Evolutionary conservation across 2,113 vertebrate genomes (phyloP).

Genomic region (Australoheros scitulus): DNA sequence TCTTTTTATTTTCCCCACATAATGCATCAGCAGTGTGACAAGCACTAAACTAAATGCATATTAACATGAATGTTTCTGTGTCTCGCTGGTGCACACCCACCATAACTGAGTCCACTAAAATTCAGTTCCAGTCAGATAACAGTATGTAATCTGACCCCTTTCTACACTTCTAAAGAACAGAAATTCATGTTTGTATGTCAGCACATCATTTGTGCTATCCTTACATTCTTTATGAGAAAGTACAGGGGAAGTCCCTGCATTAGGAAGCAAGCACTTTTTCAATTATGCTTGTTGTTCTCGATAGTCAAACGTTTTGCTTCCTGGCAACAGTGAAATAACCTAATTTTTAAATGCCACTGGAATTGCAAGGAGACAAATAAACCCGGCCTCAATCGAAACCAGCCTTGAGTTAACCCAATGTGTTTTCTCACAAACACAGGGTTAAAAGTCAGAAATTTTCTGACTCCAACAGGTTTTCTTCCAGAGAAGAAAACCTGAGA

Average conservation of each 20-base stretch:
- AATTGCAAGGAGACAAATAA: neutral
- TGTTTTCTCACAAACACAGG: neutral
- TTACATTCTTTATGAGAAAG: no score
- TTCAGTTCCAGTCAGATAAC: neutral
- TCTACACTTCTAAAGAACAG: no score
- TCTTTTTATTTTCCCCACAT: neutral
- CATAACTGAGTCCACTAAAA: neutral
- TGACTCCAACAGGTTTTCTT: no score
- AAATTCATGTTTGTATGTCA: no score
- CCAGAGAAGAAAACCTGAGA: no score
- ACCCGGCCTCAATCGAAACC: neutral
- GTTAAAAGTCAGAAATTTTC: slow-evolving; percentile 1
- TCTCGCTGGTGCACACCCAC: neutral
- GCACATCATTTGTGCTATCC: no score
- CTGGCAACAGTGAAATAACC: neutral
- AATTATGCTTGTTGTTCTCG: no score
- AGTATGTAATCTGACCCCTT: no score
- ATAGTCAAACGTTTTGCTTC: neutral
- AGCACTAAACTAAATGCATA: neutral
- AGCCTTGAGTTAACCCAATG: neutral
- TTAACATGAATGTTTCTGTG: neutral
- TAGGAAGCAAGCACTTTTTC: no score
- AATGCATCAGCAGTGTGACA: neutral
- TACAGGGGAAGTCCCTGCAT: no score
- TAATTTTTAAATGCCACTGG: neutral